Conservation (phyloP, 2,888 invertebrate genomes). For the Mythimna impura region DNA sequence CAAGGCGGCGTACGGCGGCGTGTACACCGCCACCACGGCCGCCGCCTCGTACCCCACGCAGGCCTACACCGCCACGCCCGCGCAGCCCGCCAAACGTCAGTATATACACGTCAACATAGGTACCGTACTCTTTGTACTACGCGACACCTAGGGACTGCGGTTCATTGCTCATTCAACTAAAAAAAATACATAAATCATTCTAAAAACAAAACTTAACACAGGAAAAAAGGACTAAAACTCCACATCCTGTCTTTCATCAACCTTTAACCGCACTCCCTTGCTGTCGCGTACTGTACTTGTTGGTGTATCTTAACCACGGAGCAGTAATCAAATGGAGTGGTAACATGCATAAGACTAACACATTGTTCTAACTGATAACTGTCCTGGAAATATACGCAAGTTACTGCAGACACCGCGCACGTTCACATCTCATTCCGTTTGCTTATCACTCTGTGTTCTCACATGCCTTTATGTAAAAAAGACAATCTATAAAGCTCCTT, state of each 20-base stretch:
- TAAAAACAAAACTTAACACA: neutral
- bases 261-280: constrained; percentile 53
- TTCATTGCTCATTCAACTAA: constrained; percentile 1
- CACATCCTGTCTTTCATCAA: constrained; percentile 16
- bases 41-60: constrained; percentile 85
- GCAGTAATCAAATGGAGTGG: constrained; percentile 53
- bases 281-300: constrained; percentile 57
- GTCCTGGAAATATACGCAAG: constrained; percentile 34
- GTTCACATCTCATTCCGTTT: constrained; percentile 51
- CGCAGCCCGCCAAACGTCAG: constrained; percentile 92
- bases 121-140: constrained; percentile 54
- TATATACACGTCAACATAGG: constrained; percentile 65
- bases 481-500: constrained; percentile 38
- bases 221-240: constrained; percentile 24
- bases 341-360: neutral
- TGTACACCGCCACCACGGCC: constrained; percentile 90
- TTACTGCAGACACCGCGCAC: constrained; percentile 10
- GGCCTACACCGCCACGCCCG: constrained; percentile 89
- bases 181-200: neutral
- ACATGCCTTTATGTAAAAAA: constrained; percentile 19
- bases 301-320: constrained; percentile 42
- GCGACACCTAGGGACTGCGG: constrained; percentile 47
- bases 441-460: constrained; percentile 44
- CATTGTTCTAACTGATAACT: constrained; percentile 12
- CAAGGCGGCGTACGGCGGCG: constrained; percentile 91